Conservation (phyloP, 2,797 vertebrate genomes). For the Sebastes ruberrimus region DNA sequence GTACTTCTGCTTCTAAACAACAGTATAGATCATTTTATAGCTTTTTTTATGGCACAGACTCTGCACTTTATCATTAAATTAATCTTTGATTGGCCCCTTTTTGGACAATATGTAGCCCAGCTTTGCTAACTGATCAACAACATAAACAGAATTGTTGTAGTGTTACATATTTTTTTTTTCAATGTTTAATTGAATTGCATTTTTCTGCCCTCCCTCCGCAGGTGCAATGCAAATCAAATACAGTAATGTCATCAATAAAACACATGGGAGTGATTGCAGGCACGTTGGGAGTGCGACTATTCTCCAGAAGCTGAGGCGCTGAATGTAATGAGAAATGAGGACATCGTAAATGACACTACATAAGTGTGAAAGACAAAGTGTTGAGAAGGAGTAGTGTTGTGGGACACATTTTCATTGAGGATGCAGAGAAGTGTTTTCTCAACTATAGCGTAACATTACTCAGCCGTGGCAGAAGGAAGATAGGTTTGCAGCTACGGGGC, state of each 20-base stretch:
- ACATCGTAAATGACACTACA: constrained; percentile 11
- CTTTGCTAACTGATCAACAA: background rate
- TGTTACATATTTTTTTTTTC: background rate
- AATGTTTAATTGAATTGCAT: background rate
- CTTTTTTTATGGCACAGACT: background rate
- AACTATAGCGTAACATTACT: constrained; percentile 29
- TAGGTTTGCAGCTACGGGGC: constrained; percentile 26
- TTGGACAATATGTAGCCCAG: background rate
- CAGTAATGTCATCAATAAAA: background rate
- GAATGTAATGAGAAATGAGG: constrained; percentile 7
- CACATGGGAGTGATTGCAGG: background rate
- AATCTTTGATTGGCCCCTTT: background rate
- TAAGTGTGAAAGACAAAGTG: constrained; percentile 32
- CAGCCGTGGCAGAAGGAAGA: constrained; percentile 45
- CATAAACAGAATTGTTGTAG: background rate
- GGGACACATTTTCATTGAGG: constrained; percentile 15
- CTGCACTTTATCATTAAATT: background rate
- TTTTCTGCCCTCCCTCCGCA: background rate
- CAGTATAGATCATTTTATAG: background rate
- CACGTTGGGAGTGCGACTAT: background rate
- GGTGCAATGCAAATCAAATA: background rate
- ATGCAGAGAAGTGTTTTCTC: constrained; percentile 25
- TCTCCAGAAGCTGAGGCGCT: background rate
- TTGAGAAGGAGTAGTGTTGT: background rate
- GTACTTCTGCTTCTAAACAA: background rate